These are phyloP conservation scores for Lycocorax pyrrhopterus DNA, from an alignment of 2,113 vertebrate genomes.

Conservation along the genomic window DNA sequence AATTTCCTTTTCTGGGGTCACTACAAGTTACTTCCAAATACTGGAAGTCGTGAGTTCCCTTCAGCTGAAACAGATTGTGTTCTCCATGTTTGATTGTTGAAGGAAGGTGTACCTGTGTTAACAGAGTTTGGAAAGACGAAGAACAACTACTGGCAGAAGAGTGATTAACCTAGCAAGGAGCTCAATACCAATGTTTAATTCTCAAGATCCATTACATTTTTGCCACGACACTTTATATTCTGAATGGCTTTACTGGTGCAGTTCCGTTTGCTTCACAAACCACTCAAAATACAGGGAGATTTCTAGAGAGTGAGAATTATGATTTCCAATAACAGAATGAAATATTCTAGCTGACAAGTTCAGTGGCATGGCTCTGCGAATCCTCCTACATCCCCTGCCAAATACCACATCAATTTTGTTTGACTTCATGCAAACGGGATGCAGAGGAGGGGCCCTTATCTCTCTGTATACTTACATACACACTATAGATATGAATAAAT, in stretches of 20 bases:
- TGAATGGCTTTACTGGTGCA: not conserved
- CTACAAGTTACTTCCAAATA: not conserved
- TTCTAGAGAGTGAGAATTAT: constrained; percentile 18
- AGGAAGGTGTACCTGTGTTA: not conserved
- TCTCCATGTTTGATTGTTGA: not conserved
- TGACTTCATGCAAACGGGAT: constrained; percentile 14
- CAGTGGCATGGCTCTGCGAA: not conserved
- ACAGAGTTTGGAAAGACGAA: not conserved
- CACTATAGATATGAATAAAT: not conserved
- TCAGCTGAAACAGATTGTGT: not conserved
- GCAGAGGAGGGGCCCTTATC: not conserved
- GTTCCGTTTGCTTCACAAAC: constrained; percentile 11
- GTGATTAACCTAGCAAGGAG: not conserved
- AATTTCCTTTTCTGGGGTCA: not conserved
- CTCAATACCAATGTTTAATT: not conserved
- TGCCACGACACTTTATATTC: not conserved
- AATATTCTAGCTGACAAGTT: constrained; percentile 38
- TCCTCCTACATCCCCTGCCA: not conserved
- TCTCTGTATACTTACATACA: not conserved
- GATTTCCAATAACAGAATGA: constrained; percentile 51
- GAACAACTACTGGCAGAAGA: not conserved
- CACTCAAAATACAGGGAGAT: not conserved
- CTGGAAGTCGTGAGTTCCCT: not conserved
- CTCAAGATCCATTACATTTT: not conserved
- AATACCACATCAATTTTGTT: constrained; percentile 19